These are phyloP conservation scores for Drosophila histrio DNA, from an alignment of 2,888 invertebrate species.

Conservation along the genomic window DNA sequence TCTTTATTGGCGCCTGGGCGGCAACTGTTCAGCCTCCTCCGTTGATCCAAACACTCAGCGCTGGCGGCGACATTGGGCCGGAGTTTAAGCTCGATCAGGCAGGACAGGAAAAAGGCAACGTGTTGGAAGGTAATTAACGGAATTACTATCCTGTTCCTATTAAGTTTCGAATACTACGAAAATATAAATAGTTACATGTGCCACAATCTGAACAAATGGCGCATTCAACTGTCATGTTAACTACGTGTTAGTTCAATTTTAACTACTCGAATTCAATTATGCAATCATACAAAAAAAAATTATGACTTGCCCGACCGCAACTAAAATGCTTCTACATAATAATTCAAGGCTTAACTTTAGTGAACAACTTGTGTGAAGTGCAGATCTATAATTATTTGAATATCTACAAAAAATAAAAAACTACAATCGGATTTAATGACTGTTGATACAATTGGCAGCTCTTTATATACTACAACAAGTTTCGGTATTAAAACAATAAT, in stretches of 20 bases:
- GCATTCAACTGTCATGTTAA: conserved; percentile 24
- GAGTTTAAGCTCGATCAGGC: conserved; percentile 46
- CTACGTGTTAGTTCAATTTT: conserved; percentile 49
- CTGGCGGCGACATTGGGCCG: conserved; percentile 72
- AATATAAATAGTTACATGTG: conserved; percentile 10
- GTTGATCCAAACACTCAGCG: conserved; percentile 64
- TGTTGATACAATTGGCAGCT: conserved; percentile 14
- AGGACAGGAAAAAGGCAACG: conserved; percentile 1
- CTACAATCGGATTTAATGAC: conserved; percentile 1
- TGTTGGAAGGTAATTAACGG: conserved; percentile 61
- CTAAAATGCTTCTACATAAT: background rate
- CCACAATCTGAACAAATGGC: conserved; percentile 5
- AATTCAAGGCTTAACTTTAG: conserved; percentile 13
- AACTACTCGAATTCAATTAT: conserved; percentile 31
- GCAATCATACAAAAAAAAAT: conserved; percentile 18
- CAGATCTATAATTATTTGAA: conserved; percentile 16
- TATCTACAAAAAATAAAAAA: background rate
- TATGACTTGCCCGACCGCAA: background rate
- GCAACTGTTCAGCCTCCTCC: conserved; percentile 72
- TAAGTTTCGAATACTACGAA: background rate
- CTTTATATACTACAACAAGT: background rate
- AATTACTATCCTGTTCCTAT: background rate
- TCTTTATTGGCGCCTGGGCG: conserved; percentile 34
- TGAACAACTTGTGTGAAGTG: conserved; percentile 13
- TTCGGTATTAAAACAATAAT: background rate